Evolutionary conservation across 2,888 invertebrate genomes (phyloP).

Genomic region (Erannis defoliaria): DNA sequence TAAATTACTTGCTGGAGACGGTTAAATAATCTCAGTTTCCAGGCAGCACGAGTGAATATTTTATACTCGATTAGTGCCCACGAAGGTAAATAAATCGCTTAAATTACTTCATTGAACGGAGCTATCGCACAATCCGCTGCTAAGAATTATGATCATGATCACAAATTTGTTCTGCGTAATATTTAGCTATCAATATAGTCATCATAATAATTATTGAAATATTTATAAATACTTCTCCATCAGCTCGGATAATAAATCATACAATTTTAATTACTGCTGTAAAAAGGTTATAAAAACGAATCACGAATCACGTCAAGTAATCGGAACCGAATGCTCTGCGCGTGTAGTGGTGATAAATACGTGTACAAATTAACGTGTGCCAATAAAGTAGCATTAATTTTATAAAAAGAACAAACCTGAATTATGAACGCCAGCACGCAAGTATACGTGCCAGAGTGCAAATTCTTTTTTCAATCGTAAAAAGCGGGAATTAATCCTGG

Average conservation of each 20-base stretch:
- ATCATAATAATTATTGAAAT: constrained; percentile 66
- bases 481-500: constrained; percentile 70
- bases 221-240: constrained; percentile 51
- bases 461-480: constrained; percentile 61
- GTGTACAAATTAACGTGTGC: constrained; percentile 58
- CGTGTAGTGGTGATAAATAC: constrained; percentile 54
- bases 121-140: constrained; percentile 7
- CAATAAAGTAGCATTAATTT: constrained; percentile 64
- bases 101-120: constrained; percentile 55
- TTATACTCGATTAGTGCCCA: constrained; percentile 69
- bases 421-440: constrained; percentile 62
- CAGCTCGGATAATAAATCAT: constrained; percentile 64
- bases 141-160: constrained; percentile 9
- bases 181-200: constrained; percentile 48
- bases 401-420: constrained; percentile 58
- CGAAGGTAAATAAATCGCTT: constrained; percentile 69
- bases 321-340: constrained; percentile 51
- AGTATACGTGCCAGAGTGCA: constrained; percentile 61
- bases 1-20: constrained; percentile 76
- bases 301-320: constrained; percentile 53
- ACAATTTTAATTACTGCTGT: constrained; percentile 63
- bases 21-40: constrained; percentile 73
- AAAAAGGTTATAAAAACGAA: constrained; percentile 60
- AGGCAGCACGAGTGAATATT: constrained; percentile 74
- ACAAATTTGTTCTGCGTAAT: constrained; percentile 22